Percentiles rank a stretch among this genome's conserved stretches.
phyloP scores from a whole-genome alignment of 2,113 vertebrate genomes.

The Rhinolophus sinicus region DNA sequence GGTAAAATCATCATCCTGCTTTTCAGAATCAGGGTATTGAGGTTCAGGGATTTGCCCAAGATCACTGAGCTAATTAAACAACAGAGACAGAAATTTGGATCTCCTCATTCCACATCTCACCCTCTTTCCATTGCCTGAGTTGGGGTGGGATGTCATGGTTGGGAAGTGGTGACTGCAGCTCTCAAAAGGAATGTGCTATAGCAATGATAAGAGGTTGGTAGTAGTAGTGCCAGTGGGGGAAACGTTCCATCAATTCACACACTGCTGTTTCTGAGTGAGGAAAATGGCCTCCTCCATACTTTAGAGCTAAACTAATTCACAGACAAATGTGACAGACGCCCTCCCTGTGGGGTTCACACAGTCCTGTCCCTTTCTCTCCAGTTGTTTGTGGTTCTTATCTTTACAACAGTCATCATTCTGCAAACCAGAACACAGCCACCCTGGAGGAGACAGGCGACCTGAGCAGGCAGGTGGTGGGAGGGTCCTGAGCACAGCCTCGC shows the following conservation, averaged over 20 bases:
- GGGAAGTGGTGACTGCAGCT: neutral
- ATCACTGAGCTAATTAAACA: neutral
- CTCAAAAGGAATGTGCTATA: neutral
- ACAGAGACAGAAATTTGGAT: neutral
- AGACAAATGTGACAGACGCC: neutral
- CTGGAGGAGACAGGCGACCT: neutral
- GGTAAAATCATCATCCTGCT: neutral
- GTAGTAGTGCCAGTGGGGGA: neutral
- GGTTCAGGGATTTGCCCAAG: neutral
- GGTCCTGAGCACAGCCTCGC: neutral
- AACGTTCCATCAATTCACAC: too few species aligned
- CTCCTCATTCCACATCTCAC: neutral
- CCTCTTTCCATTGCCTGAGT: neutral
- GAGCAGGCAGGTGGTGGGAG: neutral
- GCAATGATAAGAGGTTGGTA: neutral
- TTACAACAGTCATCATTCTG: neutral
- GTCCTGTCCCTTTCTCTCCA: neutral
- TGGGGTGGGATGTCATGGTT: neutral
- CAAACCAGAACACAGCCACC: neutral
- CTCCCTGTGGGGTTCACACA: neutral
- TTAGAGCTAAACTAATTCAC: neutral
- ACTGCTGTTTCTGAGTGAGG: too few species aligned
- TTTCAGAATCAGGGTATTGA: neutral
- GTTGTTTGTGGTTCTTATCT: neutral
- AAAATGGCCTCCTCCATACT: neutral